Percentiles rank a stretch among this genome's conserved stretches.
Conservation (phyloP, 2,888 invertebrate genomes). For the Lycocerus yunnanus region DNA sequence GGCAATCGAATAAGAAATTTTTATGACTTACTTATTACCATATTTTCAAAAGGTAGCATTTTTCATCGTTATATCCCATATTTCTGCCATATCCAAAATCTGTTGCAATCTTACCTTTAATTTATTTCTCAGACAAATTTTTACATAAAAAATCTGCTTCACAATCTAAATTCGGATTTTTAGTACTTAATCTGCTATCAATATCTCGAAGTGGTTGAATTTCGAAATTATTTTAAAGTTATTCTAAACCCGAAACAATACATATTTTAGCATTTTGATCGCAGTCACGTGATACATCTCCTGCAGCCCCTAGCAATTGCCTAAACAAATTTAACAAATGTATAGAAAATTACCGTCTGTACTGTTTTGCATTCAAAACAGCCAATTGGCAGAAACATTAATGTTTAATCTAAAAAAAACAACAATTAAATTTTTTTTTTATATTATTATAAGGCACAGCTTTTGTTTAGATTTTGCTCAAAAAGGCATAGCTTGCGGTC, state of each 20-base stretch:
- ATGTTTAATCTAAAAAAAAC: too few species aligned
- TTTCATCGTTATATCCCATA: not conserved
- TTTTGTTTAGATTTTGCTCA: too few species aligned
- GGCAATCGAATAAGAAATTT: not conserved
- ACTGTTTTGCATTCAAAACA: not conserved
- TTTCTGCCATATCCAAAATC: not conserved
- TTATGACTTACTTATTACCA: not conserved
- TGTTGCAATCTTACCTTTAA: not conserved
- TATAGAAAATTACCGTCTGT: not conserved
- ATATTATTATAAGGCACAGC: too few species aligned
- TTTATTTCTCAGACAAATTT: not conserved
- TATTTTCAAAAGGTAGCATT: not conserved
- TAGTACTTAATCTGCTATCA: not conserved
- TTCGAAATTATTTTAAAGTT: not conserved
- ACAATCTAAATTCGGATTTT: not conserved
- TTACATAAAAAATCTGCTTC: too few species aligned
- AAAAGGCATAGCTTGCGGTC: too few species aligned
- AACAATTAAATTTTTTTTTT: too few species aligned
- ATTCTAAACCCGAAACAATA: not conserved
- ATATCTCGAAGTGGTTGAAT: not conserved
- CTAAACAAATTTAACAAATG: not conserved
- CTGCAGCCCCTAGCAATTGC: not conserved
- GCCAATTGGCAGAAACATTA: too few species aligned
- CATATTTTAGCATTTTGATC: not conserved
- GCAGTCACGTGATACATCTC: not conserved